Evolutionary conservation across 2,797 vertebrate species (phyloP), one percentile per base, ranked within the genome.

Genomic region (Pelochelys cantorii): DNA sequence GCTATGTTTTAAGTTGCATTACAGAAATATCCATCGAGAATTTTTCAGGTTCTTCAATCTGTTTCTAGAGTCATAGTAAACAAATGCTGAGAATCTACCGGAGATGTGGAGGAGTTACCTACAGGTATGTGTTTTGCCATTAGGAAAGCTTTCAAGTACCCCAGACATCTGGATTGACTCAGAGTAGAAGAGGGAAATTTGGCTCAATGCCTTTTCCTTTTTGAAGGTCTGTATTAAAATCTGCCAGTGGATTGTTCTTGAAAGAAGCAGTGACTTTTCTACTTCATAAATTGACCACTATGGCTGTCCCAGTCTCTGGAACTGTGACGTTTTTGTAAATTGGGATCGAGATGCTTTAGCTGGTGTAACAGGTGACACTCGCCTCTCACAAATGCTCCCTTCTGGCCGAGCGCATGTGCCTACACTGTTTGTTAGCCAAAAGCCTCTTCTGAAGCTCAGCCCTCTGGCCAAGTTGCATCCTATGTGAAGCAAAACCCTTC

Each of bases 1-100:
- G 10, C 87, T 55, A 84, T 65, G 48, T 90, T 95, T 95, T 93
- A 95, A 93, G 88, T 93, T 84, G 86, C 86, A 84, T 93, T 93
- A 92, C 79, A 91, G 77, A 94, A 96, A 87, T 86, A 90, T n/a
- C 65, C 83, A 88, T 79, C 59, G 78, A 93, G 57, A 77, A 2
- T 91, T 93, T 29, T 95, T 91, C 84, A n/a, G 9, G 79, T 95
- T 85, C n/a, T 92, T 94, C 77, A 95, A 60, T 87, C 11, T 57
- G 52, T 85, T 52, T 57, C 60, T 62, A 12, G 7, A 31, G 89
- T 92, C 79, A 84, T 74, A 86, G 75, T 31, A 90, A 83, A 42
- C 3, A 18, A 87, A 94, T 71, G 78, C 87, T 80, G 74, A 88
- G 54, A 75, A 86, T 42, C 60, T 83, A 48, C 0, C 79, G 81